Base-by-base conservation (phyloP, 2,888 invertebrate genomes). In the Hipparchia semele region DNA sequence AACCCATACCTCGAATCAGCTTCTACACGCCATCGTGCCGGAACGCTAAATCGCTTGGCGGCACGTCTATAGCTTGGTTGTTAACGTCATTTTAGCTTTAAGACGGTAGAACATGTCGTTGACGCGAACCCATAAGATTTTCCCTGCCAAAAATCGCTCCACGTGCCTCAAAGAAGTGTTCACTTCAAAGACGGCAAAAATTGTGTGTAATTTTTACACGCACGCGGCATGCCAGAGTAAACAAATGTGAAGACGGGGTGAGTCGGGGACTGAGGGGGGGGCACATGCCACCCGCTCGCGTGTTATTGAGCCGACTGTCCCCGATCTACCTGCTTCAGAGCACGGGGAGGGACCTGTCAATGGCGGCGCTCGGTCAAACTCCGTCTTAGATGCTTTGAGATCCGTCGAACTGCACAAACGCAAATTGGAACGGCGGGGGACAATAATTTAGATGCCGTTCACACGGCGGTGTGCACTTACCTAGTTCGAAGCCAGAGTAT, bases 201-300 rank as follows among this genome's bases (percentile, higher is more conserved):
- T 2, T 39, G 39, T 65, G 51, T 51, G 54, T 61, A 64, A 64
- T 70, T 64, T 54, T 62, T 46, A 70, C 62, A 71, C 73, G 71
- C 71, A 60, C 75, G 74, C 73, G 73, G 90, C 90, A 90, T 90
- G 90, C 87, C 88, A 87, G 89, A 88, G 86, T 86, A 88, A 88
- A 88, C 87, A 87, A 85, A 85, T 84, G 80, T 71, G 75, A 76
- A 75, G 76, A 75, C 62, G 79, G 77, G 78, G 79, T 45, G 45
- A 73, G 78, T 75, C 66, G 60, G 71, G 75, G 73, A 33, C 23
- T 49, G 23, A 23, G 46, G 76, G 78, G 73, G 78, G 78, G 74
- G 3, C 39, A 39, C 5, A 39, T 39, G 39, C 67, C 70, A n/a
- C 69, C 74, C 78, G 78, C 83, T 78, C 82, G 79, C 82, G 81